Conservation (phyloP, 2,797 vertebrate genomes). For the Hippopotamyrus pictus region DNA sequence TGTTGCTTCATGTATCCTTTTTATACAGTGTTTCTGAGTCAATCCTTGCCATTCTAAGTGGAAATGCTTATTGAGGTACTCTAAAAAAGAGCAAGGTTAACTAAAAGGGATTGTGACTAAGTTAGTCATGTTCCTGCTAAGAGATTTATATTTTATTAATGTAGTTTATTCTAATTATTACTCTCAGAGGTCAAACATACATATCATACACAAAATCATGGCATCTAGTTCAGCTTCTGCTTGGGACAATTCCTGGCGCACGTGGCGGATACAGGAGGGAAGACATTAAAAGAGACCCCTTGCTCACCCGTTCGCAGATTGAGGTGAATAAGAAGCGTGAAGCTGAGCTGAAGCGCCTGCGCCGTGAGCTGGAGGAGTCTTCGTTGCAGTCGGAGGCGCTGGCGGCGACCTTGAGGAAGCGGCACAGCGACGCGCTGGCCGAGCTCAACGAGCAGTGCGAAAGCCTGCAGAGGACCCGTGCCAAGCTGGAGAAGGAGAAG, state of each 20-base stretch:
- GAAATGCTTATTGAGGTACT: neutral
- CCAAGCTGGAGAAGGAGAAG: constrained; percentile 74
- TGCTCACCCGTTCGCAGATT: constrained; percentile 44
- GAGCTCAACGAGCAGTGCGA: constrained; percentile 70
- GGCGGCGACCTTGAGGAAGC: constrained; percentile 54
- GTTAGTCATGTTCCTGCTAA: neutral
- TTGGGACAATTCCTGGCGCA: neutral
- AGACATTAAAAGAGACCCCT: neutral
- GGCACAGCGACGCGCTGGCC: constrained; percentile 55
- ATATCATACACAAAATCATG: neutral
- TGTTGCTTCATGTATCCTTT: neutral
- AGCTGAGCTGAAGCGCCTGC: constrained; percentile 62
- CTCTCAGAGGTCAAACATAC: neutral
- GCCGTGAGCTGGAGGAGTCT: constrained; percentile 68
- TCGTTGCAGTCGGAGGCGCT: constrained; percentile 60
- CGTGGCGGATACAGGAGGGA: neutral
- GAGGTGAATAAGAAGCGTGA: constrained; percentile 73
- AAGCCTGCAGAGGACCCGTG: constrained; percentile 61
- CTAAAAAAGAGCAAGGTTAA: neutral
- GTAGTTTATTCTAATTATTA: neutral
- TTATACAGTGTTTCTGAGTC: neutral
- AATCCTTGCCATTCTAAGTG: neutral
- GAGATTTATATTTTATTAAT: neutral
- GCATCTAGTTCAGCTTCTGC: neutral
- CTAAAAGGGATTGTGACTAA: neutral